Evolutionary conservation across 2,797 vertebrate genomes (phyloP).

Genomic region (Mareca penelope): DNA sequence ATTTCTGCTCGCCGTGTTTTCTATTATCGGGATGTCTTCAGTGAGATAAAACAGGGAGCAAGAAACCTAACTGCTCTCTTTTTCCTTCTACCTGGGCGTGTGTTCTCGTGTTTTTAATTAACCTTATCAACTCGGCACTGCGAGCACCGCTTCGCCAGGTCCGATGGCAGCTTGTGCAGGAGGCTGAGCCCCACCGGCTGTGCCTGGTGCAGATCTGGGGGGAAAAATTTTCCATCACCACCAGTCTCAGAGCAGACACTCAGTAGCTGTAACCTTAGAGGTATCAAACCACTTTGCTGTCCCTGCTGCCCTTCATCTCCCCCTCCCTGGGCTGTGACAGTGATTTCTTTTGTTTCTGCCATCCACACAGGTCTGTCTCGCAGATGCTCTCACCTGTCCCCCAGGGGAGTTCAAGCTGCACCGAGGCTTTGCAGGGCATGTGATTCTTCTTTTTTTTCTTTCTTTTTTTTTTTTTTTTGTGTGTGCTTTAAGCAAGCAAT

Average conservation of each 20-base stretch:
- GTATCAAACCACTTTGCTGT: background rate
- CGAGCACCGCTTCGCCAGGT: background rate
- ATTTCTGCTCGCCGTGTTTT: background rate
- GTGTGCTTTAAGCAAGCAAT: constrained; percentile 50
- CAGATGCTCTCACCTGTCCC: background rate
- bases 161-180: background rate
- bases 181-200: background rate
- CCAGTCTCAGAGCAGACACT: no score
- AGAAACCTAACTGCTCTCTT: background rate
- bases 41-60: background rate
- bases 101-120: constrained; percentile 39
- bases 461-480: no score
- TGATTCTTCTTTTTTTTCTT: background rate
- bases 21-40: constrained; percentile 28
- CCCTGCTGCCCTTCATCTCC: background rate
- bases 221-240: no score
- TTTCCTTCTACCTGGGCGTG: background rate
- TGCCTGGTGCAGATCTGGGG: no score
- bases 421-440: background rate
- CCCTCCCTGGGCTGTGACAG: background rate
- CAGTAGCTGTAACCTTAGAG: no score
- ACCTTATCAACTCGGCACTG: background rate
- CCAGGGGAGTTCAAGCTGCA: background rate
- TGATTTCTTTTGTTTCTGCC: background rate
- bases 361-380: fast-evolving